Conservation (phyloP, 2,797 vertebrate species). For the Geotrypetes seraphini region DNA sequence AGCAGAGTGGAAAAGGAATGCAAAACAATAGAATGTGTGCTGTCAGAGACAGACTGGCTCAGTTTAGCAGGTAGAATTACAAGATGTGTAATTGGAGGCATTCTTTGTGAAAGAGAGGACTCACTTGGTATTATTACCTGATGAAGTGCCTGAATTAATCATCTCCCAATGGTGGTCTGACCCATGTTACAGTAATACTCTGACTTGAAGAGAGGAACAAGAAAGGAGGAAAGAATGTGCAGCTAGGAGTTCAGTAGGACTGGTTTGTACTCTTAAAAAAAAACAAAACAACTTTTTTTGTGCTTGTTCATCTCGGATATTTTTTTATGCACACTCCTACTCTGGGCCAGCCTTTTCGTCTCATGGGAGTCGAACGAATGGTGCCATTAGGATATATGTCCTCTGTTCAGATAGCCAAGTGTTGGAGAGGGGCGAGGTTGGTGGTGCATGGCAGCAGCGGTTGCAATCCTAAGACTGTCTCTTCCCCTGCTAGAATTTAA, state of each 20-base stretch:
- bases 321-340: no score
- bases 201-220: no score
- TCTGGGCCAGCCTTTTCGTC: neutral
- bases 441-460: no score
- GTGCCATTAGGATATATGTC: no score
- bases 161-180: constrained; percentile 1
- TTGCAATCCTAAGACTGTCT: no score
- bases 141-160: constrained; percentile 3
- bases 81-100: constrained; percentile 13
- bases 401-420: no score
- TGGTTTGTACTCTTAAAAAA: constrained; percentile 4
- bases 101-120: neutral
- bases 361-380: neutral
- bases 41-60: neutral
- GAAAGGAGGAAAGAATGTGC: neutral
- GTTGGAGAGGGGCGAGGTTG: no score
- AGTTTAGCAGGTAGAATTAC: neutral
- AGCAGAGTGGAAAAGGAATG: constrained; percentile 1
- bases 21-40: constrained; percentile 7
- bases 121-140: constrained; percentile 5
- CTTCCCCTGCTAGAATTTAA: no score
- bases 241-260: neutral
- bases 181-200: no score
- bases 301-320: no score
- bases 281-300: no score